Base-by-base conservation (phyloP, 2,797 vertebrate genomes). In the Cetoscarus ocellatus region DNA sequence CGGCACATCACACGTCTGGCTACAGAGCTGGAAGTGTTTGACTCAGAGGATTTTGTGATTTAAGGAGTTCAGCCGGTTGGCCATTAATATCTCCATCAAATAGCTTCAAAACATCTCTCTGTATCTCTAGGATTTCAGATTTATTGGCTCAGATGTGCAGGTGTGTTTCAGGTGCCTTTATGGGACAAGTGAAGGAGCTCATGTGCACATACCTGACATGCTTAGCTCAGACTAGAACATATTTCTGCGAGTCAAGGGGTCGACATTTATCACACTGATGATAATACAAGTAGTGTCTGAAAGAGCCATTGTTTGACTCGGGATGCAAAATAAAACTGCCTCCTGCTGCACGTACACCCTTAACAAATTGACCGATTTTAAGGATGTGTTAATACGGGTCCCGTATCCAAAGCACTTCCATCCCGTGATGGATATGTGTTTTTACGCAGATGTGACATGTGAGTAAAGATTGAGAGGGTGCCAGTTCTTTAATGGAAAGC, bases 1-100 rank as follows among this genome's bases (percentile, higher is more conserved):
- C 76, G 49, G 79, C 85, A 82, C 89, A 88, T 90, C 85, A 75
- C 83, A 81, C 58, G 79, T 77, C 85, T 79, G 75, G 85, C 79
- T 67, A 7, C 8, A 67, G 61, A n/a, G 66, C 18, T 74, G 74
- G 64, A 76, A 54, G 83, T 51, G 73, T 7, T 34, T 45, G 64
- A 70, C 70, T 63, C 3, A 58, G 80, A 71, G 64, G 71, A 55
- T 14, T 80, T 63, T 49, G 56, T 57, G 58, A 58, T 67, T 60
- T 53, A 34, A 45, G 50, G 49, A 56, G 80, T 72, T 85, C 72
- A 80, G 15, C 59, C 10, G 42, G 3, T 2, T 67, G 77, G 80
- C 83, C 80, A 53, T 18, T 47, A 17, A 47, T 79, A 47, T 50
- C 82, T 73, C 82, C 70, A 75, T 86, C 77, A 50, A 45, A 52